Base-by-base conservation (phyloP, 2,113 vertebrate species). In the Synodontis membranacea region DNA sequence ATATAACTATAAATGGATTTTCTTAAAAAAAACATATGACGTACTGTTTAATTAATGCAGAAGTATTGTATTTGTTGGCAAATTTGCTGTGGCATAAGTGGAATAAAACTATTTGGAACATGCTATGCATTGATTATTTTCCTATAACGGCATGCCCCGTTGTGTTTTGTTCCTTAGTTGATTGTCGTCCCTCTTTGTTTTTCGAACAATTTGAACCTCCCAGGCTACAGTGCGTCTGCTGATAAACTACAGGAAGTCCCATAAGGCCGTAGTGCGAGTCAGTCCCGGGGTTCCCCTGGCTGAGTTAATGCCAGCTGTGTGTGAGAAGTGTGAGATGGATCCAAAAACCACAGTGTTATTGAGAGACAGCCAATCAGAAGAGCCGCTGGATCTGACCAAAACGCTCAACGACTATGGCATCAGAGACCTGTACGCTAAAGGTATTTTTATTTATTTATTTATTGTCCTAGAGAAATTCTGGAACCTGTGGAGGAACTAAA, bases 171-270 rank as follows among this genome's bases (percentile, higher is more conserved):
- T 78, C 15, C 15, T 19, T 0, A 21, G 19, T n/a, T 78, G 34
- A 78, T 52, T n/a, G 28, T 76, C 10, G 1, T 25, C 28, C 0
- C n/a, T 42, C 28, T 74, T 42, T 66, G 8, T 44, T 25, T 70
- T 70, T 50, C 12, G 1, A 48, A 66, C 42, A 7, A 7, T 44
- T 6, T 72, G 1, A 1, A 72, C 31, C 64, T 88, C 1, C 75
- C 91, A 99, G 98, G 96, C 96, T 83, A 97, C 97, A 0, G 96
- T 99, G 0, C 96, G 98, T 76, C 95, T 99, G 58, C 92, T 99
- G 84, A 95, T 99, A 91, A 98, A 98, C 93, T 99, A 99, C 95
- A 98, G 95, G 88, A 97, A 93, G 93, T 96, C 96, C 10, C 96
- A 99, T 90, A 99, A 98, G 93, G 94, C 98, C 0, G 95, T 99